Percentiles rank a stretch among this genome's conserved stretches.
Evolutionary conservation across 2,888 invertebrate genomes (phyloP).

Genomic region (Blera fallax): DNA sequence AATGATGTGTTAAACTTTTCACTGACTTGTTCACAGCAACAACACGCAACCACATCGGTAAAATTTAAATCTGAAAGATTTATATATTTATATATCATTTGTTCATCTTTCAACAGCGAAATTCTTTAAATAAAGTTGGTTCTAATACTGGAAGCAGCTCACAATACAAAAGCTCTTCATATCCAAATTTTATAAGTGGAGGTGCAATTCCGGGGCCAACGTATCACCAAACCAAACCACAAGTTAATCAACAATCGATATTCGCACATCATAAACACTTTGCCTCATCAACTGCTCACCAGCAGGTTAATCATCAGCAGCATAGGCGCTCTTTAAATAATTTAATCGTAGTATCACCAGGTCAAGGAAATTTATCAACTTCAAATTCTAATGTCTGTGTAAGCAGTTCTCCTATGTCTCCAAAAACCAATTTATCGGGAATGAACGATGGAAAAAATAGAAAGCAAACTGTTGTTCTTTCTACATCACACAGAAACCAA

Average conservation of each 20-base stretch:
- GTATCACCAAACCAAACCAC: conserved; percentile 73
- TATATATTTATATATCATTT: not conserved
- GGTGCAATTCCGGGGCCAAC: conserved; percentile 74
- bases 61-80: not conserved
- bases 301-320: conserved; percentile 52
- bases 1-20: conserved; percentile 79
- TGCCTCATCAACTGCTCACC: conserved; percentile 25
- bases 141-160: conserved; percentile 13
- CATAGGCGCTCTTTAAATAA: conserved; percentile 81
- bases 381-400: conserved; percentile 35
- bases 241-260: conserved; percentile 58
- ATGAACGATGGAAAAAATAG: conserved; percentile 30
- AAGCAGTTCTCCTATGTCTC: conserved; percentile 11
- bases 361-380: conserved; percentile 77
- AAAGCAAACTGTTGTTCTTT: conserved; percentile 51
- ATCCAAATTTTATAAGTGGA: conserved; percentile 78
- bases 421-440: conserved; percentile 10
- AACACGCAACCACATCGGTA: conserved; percentile 69
- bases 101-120: conserved; percentile 17
- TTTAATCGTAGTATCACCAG: conserved; percentile 79
- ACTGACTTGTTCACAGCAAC: conserved; percentile 76
- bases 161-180: conserved; percentile 80
- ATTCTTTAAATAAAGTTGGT: conserved; percentile 15
- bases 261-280: conserved; percentile 73
- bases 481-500: conserved; percentile 48